A percentile compares a stretch with the other conserved stretches of the same genome.
Evolutionary conservation across 2,888 invertebrate species (phyloP).

Genomic region (Escarpia spicata): DNA sequence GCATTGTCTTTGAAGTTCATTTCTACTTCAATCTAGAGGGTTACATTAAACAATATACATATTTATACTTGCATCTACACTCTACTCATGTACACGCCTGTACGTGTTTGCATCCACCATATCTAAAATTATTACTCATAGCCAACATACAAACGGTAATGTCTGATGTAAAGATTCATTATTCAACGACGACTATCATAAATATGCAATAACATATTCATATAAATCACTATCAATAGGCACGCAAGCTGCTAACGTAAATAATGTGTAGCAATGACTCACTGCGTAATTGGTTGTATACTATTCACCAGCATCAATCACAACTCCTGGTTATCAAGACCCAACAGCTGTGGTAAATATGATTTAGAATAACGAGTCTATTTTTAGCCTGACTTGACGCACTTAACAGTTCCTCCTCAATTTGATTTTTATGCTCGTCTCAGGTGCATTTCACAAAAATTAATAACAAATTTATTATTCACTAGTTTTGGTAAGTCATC

Average conservation of each 20-base stretch:
- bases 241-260: background rate
- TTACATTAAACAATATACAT: background rate
- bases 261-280: background rate
- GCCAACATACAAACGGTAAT: background rate
- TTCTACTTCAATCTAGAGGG: background rate
- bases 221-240: background rate
- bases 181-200: background rate
- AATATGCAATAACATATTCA: background rate
- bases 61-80: background rate
- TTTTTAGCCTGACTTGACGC: no score
- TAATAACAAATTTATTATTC: no score
- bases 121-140: background rate
- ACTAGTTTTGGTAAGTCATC: no score
- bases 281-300: background rate
- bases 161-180: background rate
- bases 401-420: no score
- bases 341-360: background rate
- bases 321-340: background rate
- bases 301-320: background rate
- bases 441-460: no score
- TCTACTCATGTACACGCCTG: background rate
- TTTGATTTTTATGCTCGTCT: no score
- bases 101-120: background rate
- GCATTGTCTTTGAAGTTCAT: background rate
- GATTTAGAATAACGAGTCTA: background rate